phyloP scores from a whole-genome alignment of 1,140 invertebrate genomes.

The Papilio aristodemus region DNA sequence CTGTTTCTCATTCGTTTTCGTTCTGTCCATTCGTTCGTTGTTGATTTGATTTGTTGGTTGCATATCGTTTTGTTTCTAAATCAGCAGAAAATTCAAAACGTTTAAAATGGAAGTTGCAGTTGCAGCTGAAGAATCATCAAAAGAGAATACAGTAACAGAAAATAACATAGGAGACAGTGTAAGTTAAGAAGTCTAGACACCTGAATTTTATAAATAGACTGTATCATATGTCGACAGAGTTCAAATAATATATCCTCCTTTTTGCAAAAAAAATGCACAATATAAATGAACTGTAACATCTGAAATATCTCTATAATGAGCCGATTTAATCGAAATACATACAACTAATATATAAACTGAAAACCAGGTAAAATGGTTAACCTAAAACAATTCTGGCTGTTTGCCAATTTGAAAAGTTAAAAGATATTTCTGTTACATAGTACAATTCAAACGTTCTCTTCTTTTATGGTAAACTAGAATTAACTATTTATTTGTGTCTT shows the following conservation, averaged over 20 bases:
- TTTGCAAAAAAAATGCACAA: neutral
- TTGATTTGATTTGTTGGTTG: constrained; percentile 31
- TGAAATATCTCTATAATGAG: neutral
- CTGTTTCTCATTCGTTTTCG: neutral
- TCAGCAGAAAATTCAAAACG: constrained; percentile 41
- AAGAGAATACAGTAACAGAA: constrained; percentile 51
- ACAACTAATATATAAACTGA: constrained; percentile 9
- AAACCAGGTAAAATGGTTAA: constrained; percentile 50
- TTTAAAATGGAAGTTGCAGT: constrained; percentile 64
- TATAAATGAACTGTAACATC: neutral
- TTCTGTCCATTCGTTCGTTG: constrained; percentile 13
- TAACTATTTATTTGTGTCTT: constrained; percentile 6
- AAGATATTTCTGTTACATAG: constrained; percentile 72
- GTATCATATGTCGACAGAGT: constrained; percentile 61
- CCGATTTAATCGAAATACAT: neutral
- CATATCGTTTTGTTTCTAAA: constrained; percentile 44
- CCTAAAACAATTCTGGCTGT: constrained; percentile 56
- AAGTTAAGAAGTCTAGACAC: constrained; percentile 37
- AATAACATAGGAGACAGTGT: constrained; percentile 56
- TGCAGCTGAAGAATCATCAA: constrained; percentile 50
- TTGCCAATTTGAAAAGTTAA: constrained; percentile 63
- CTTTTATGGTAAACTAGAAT: constrained; percentile 61
- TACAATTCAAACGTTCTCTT: constrained; percentile 64
- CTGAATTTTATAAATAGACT: constrained; percentile 69
- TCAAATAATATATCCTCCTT: constrained; percentile 30